Percentiles rank a stretch among this genome's conserved stretches.
These are phyloP conservation scores for Gorsachius magnificus DNA, from an alignment of 2,797 vertebrate species.

Conservation along the genomic window DNA sequence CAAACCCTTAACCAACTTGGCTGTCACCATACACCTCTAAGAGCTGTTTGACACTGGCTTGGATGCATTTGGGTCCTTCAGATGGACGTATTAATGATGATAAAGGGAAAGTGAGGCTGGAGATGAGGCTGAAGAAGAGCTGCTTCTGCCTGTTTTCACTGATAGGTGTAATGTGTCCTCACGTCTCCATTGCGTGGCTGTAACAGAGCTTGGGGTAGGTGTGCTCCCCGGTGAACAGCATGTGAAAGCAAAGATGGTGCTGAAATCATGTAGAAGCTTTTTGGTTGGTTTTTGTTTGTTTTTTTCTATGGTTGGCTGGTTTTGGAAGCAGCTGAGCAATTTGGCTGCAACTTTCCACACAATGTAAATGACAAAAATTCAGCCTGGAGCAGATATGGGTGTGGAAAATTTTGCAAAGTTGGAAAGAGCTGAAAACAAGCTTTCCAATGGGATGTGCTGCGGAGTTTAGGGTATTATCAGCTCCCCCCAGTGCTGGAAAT, in stretches of 20 bases:
- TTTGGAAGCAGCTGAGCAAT: neutral
- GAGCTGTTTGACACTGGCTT: neutral
- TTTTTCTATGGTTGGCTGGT: neutral
- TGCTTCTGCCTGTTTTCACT: rapidly evolving
- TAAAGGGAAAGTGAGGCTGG: neutral
- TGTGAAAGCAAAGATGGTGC: neutral
- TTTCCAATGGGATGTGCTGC: neutral
- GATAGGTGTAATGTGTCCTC: rapidly evolving
- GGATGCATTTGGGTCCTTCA: neutral
- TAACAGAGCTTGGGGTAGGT: neutral
- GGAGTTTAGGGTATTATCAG: neutral
- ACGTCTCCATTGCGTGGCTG: rapidly evolving
- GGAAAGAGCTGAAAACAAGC: neutral
- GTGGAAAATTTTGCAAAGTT: neutral
- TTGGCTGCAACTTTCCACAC: neutral
- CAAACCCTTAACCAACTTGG: neutral
- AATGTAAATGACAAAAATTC: neutral
- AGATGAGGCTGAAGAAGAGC: neutral
- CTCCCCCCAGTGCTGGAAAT: neutral
- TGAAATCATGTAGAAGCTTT: neutral
- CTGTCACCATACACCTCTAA: rapidly evolving
- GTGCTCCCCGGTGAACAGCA: neutral
- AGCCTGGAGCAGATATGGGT: neutral
- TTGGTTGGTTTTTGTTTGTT: neutral
- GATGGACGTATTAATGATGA: neutral